These are phyloP conservation scores for Phataginus tetradactyla DNA, from an alignment of 2,797 vertebrate genomes.

Conservation along the genomic window DNA sequence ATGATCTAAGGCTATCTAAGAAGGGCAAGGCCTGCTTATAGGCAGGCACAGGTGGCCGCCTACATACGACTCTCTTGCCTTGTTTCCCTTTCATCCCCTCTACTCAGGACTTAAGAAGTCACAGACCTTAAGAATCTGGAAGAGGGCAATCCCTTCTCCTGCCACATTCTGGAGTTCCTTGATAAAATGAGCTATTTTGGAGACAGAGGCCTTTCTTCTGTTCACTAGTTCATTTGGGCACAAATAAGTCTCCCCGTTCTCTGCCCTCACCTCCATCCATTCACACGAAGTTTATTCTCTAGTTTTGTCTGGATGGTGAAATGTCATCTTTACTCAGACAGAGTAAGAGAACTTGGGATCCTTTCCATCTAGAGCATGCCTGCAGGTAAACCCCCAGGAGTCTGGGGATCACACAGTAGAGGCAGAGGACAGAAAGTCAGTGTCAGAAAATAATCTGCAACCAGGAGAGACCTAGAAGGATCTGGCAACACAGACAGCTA, in stretches of 20 bases:
- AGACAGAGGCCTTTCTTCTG: neutral
- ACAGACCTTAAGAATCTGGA: neutral
- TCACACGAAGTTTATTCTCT: neutral
- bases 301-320: neutral
- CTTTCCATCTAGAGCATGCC: neutral
- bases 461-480: neutral
- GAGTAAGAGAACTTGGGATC: neutral
- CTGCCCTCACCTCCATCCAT: neutral
- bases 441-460: neutral
- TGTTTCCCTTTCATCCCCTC: neutral
- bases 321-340: neutral
- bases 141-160: neutral
- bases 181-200: neutral
- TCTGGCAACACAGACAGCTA: rapidly evolving
- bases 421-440: rapidly evolving
- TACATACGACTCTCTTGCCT: neutral
- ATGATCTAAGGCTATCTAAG: neutral
- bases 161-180: neutral
- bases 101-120: neutral
- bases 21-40: neutral
- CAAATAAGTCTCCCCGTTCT: neutral
- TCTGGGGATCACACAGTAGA: rapidly evolving
- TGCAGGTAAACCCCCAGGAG: neutral
- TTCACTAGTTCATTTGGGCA: neutral
- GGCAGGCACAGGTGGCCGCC: neutral